A percentile compares a stretch with the other conserved stretches of the same genome.
phyloP scores from a whole-genome alignment of 2,888 invertebrate genomes.

The Polydrusus pterygomalis region DNA sequence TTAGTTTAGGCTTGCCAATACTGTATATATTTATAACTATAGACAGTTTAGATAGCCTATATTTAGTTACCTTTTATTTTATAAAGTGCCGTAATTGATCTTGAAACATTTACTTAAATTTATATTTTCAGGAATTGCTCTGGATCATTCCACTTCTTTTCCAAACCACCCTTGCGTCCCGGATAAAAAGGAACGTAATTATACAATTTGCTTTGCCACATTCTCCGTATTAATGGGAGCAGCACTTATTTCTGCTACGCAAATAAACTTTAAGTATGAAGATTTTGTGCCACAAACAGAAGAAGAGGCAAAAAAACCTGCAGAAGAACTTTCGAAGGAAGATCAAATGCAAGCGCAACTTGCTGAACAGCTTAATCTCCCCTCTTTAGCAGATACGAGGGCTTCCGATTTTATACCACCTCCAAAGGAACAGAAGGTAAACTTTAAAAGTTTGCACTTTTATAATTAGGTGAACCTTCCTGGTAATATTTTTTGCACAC shows the following conservation, averaged over 20 bases:
- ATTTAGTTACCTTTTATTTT: too few relatives aligned
- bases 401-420: constrained; percentile 73
- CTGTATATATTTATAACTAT: too few relatives aligned
- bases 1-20: too few relatives aligned
- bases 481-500: too few relatives aligned
- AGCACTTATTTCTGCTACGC: constrained; percentile 93
- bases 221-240: constrained; percentile 98
- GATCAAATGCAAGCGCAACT: constrained; percentile 89
- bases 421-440: constrained; percentile 74
- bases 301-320: constrained; percentile 33
- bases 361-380: constrained; percentile 88
- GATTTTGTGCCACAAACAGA: constrained; percentile 69
- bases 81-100: too few relatives aligned
- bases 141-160: constrained; percentile 98
- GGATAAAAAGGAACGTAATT: constrained; percentile 95
- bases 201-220: constrained; percentile 98
- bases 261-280: constrained; percentile 85
- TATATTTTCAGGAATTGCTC: constrained; percentile 77
- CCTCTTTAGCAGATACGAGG: constrained; percentile 82
- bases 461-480: too few relatives aligned
- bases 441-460: background rate
- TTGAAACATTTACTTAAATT: too few relatives aligned
- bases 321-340: constrained; percentile 75
- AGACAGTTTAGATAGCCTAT: too few relatives aligned
- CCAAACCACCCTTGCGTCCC: constrained; percentile 94